Conservation (phyloP, 2,113 vertebrate genomes). For the Macquaria australasica region DNA sequence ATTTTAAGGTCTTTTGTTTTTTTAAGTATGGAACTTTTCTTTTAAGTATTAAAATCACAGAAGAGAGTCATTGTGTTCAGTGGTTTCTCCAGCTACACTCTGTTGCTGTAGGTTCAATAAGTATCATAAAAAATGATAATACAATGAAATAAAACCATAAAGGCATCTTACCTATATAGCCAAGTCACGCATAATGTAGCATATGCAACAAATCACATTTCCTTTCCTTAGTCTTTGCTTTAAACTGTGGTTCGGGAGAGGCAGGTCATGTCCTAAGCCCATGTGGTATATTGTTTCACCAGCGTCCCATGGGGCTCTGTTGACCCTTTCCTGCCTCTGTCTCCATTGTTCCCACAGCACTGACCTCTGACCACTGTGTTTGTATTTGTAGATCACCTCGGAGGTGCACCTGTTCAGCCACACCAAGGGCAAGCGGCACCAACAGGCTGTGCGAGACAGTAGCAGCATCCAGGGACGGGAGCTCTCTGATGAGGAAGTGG, state of each 20-base stretch:
- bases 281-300: slow-evolving; percentile 65
- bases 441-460: slow-evolving; percentile 96
- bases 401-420: slow-evolving; percentile 99
- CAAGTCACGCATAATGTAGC: not conserved
- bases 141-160: not conserved
- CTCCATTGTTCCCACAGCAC: slow-evolving; percentile 65
- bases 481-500: slow-evolving; percentile 99
- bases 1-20: not conserved
- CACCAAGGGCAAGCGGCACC: slow-evolving; percentile 96
- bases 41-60: not conserved
- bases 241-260: slow-evolving; percentile 29
- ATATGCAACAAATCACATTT: slow-evolving; percentile 27
- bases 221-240: slow-evolving; percentile 12
- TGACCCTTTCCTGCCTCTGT: slow-evolving; percentile 69
- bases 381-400: slow-evolving; percentile 93
- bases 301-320: slow-evolving; percentile 52
- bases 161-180: not conserved
- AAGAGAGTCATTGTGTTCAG: not conserved
- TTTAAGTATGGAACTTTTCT: not conserved
- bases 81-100: not conserved
- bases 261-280: slow-evolving; percentile 33
- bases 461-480: slow-evolving; percentile 98
- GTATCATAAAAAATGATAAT: not conserved
- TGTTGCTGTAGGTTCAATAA: not conserved
- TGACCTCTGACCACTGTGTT: slow-evolving; percentile 78